Percentiles rank a stretch among this genome's conserved stretches.
phyloP scores from a whole-genome alignment of 1,140 invertebrate genomes.

The Nylanderia fulva region DNA sequence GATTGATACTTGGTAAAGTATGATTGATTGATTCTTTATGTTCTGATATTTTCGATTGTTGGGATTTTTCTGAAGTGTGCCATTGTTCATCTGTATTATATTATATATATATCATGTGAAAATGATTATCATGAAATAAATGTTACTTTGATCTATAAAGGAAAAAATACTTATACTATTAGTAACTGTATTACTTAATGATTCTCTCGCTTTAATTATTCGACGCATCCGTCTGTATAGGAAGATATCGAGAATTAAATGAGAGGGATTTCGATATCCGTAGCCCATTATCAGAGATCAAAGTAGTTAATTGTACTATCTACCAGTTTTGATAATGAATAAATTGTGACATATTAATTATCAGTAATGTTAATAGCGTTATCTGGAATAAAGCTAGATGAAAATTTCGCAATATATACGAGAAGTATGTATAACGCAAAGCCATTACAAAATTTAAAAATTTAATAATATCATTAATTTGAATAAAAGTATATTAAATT shows the following conservation, averaged over 20 bases:
- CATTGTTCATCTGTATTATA: neutral
- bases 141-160: neutral
- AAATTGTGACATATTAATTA: slow-evolving; percentile 56
- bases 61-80: neutral
- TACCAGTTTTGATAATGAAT: slow-evolving; percentile 12
- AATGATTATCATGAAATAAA: slow-evolving; percentile 1
- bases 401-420: slow-evolving; percentile 4
- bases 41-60: neutral
- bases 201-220: slow-evolving; percentile 42
- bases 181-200: neutral
- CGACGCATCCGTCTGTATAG: neutral
- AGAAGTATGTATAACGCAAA: slow-evolving; percentile 4
- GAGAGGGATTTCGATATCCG: slow-evolving; percentile 44
- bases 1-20: neutral
- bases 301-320: slow-evolving; percentile 47
- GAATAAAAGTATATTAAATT: neutral
- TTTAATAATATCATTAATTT: slow-evolving; percentile 37
- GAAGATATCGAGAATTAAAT: slow-evolving; percentile 45
- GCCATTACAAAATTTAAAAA: slow-evolving; percentile 39
- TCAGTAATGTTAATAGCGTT: slow-evolving; percentile 37
- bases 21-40: neutral
- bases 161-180: slow-evolving; percentile 7
- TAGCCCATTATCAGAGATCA: slow-evolving; percentile 38
- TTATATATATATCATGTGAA: neutral
- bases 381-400: neutral